These are phyloP conservation scores for Synergus gifuensis DNA, from an alignment of 2,888 invertebrate genomes.

Conservation along the genomic window DNA sequence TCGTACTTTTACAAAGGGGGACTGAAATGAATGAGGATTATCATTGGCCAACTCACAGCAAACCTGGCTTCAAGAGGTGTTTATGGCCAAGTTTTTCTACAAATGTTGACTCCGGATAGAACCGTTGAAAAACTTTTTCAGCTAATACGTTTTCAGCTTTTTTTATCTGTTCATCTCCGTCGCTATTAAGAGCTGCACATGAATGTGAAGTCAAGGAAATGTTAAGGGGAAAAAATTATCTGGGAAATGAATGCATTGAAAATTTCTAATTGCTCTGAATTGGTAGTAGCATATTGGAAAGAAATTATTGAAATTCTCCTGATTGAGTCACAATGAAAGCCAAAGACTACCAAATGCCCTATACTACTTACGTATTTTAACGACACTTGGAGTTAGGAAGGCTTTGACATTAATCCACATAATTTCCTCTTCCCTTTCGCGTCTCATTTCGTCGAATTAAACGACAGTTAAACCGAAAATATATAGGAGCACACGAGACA, in stretches of 20 bases:
- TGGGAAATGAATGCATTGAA: neutral
- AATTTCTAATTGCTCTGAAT: neutral
- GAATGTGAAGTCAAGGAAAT: too few species aligned
- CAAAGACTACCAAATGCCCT: neutral
- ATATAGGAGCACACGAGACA: slow-evolving; percentile 22
- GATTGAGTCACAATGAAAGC: neutral
- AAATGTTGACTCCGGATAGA: neutral
- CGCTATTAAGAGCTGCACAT: too few species aligned
- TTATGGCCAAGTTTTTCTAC: neutral
- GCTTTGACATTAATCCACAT: slow-evolving; percentile 24
- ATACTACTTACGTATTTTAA: too few species aligned
- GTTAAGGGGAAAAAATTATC: too few species aligned
- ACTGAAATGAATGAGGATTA: slow-evolving; percentile 27
- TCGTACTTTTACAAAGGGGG: slow-evolving; percentile 18
- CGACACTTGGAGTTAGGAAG: neutral
- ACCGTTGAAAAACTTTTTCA: neutral
- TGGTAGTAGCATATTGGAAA: neutral
- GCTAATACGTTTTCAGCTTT: neutral
- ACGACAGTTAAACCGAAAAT: slow-evolving; percentile 20
- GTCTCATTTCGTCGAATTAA: slow-evolving; percentile 26
- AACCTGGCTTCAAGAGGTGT: neutral
- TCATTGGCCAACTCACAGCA: slow-evolving; percentile 23
- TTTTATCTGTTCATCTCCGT: too few species aligned
- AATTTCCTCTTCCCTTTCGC: slow-evolving; percentile 17
- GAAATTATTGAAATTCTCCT: neutral